Conservation (phyloP, 2,113 vertebrate species). For the Meleagris gallopavo region DNA sequence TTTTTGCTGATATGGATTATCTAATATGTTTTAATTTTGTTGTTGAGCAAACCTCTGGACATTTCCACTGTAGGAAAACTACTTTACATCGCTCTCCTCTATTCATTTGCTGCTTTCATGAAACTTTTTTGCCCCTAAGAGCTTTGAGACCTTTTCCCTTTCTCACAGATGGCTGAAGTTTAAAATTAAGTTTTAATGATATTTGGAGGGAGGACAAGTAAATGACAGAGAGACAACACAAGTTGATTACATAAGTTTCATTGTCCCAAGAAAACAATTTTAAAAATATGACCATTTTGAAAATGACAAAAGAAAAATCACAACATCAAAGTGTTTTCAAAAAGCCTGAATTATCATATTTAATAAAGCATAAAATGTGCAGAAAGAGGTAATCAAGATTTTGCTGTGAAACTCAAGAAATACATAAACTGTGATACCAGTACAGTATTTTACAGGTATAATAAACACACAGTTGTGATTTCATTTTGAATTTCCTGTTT, state of each 20-base stretch:
- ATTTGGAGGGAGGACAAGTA: not conserved
- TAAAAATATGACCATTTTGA: not conserved
- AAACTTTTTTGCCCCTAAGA: not conserved
- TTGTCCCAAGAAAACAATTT: not conserved
- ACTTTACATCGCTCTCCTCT: not conserved
- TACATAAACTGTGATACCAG: not conserved
- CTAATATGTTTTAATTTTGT: not conserved
- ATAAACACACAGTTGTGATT: not conserved
- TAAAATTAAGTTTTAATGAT: not conserved
- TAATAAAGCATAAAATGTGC: not conserved
- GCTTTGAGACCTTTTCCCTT: not conserved
- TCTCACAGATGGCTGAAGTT: not conserved
- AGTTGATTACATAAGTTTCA: not conserved
- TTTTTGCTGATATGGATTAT: not conserved
- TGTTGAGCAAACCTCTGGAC: not conserved
- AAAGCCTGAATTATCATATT: not conserved
- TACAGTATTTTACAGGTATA: not conserved
- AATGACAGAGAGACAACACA: not conserved
- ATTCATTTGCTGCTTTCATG: not conserved
- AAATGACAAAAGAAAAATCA: not conserved
- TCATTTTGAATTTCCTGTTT: not conserved
- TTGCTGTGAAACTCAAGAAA: not conserved
- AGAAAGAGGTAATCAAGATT: not conserved
- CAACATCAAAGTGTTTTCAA: not conserved
- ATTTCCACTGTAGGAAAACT: not conserved